A percentile compares a stretch with the other conserved stretches of the same genome.
phyloP scores from a whole-genome alignment of 2,888 invertebrate genomes.

The Megamerina dolium region DNA sequence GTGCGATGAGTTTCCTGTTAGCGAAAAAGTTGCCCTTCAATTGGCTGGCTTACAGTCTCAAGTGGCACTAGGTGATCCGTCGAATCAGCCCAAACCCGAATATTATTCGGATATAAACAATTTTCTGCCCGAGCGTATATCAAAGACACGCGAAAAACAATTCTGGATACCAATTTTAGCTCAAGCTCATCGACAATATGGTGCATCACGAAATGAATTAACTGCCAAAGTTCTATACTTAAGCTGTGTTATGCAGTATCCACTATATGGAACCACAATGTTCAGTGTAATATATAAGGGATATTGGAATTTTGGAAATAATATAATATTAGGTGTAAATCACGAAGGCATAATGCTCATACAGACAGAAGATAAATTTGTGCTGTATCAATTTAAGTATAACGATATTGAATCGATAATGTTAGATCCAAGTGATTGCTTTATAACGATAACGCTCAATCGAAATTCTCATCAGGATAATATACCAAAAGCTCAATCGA shows the following conservation, averaged over 20 bases:
- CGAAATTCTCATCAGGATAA: constrained; percentile 51
- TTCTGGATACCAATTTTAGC: constrained; percentile 85
- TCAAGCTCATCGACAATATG: constrained; percentile 85
- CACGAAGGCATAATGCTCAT: constrained; percentile 87
- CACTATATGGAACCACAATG: constrained; percentile 80
- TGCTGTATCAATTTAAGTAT: constrained; percentile 85
- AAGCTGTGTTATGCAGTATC: constrained; percentile 95
- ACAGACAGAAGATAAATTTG: constrained; percentile 85
- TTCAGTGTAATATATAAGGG: constrained; percentile 89
- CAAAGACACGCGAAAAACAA: constrained; percentile 68
- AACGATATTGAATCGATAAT: constrained; percentile 85
- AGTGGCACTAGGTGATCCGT: constrained; percentile 83
- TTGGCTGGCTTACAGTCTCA: constrained; percentile 91
- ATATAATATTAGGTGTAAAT: constrained; percentile 76
- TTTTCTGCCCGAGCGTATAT: constrained; percentile 80
- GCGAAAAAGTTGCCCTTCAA: constrained; percentile 89
- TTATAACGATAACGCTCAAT: constrained; percentile 82
- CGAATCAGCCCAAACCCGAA: constrained; percentile 65
- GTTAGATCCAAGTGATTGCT: constrained; percentile 86
- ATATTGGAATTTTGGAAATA: constrained; percentile 80
- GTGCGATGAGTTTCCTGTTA: constrained; percentile 92
- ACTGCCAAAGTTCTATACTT: constrained; percentile 90
- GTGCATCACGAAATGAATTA: constrained; percentile 83
- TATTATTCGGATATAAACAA: constrained; percentile 88
- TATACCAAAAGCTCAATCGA: constrained; percentile 24